Conservation (phyloP, 2,113 vertebrate genomes). For the Laticauda laticaudata region DNA sequence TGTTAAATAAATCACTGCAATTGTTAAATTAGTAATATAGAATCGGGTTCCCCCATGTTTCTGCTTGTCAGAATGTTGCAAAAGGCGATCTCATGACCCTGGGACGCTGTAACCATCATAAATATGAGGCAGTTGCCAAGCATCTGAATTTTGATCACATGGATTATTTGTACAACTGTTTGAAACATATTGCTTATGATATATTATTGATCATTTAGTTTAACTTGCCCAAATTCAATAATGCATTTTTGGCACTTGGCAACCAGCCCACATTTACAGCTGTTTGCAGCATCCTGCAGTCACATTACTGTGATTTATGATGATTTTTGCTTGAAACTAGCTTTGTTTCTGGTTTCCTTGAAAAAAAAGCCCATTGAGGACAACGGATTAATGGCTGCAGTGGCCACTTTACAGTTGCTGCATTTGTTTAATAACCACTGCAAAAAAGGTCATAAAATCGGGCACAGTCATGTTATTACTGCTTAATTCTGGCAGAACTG, state of each 20-base stretch:
- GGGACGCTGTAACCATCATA: no score
- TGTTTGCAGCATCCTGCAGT: background rate
- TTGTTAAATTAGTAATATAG: no score
- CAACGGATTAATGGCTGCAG: background rate
- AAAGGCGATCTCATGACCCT: no score
- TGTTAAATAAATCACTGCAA: no score
- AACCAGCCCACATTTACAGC: background rate
- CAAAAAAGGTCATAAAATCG: background rate
- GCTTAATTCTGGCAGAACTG: background rate
- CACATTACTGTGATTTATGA: background rate
- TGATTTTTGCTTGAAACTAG: background rate
- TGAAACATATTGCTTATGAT: background rate
- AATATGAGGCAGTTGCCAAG: no score
- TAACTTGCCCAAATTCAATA: background rate
- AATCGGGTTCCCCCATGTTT: no score
- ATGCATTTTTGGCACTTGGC: background rate
- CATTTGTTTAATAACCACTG: background rate
- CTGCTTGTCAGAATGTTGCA: no score
- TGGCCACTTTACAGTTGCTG: background rate
- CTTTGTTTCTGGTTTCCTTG: background rate
- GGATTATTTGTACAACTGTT: background rate
- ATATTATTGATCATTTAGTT: background rate
- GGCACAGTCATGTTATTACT: background rate
- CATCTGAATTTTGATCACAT: no score
- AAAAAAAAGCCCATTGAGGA: background rate